A percentile compares a stretch with the other conserved stretches of the same genome.
These are phyloP conservation scores for Squalus acanthias DNA, from an alignment of 2,797 vertebrate species.

Conservation along the genomic window DNA sequence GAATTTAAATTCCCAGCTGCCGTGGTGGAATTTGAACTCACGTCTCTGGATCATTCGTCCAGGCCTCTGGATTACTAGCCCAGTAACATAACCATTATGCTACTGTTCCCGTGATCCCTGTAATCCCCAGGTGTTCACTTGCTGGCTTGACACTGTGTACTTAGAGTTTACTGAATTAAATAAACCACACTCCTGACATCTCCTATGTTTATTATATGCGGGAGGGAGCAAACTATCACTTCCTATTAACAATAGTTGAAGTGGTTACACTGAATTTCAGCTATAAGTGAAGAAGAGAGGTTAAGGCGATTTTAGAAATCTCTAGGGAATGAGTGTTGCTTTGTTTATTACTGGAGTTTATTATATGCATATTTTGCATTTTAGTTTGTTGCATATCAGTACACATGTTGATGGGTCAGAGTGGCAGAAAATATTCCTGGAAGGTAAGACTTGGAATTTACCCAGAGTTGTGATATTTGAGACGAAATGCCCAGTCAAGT, in stretches of 20 bases:
- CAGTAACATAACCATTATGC: too few species aligned
- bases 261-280: not conserved
- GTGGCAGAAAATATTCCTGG: not conserved
- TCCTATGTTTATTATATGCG: not conserved
- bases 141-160: not conserved
- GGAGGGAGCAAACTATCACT: not conserved
- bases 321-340: not conserved
- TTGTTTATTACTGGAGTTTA: not conserved
- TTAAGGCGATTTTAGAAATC: not conserved
- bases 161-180: not conserved
- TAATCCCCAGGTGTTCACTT: not conserved
- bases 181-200: not conserved
- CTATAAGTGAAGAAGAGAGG: not conserved
- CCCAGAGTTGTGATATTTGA: not conserved
- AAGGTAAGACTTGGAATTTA: not conserved
- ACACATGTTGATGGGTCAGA: not conserved
- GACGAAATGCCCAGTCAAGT: not conserved
- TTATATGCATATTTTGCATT: not conserved
- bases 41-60: too few species aligned
- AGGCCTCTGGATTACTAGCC: too few species aligned
- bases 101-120: not conserved
- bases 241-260: not conserved
- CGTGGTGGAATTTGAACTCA: too few species aligned
- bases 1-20: too few species aligned
- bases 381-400: not conserved